These are phyloP conservation scores for Nicator chloris DNA, from an alignment of 2,113 vertebrate species.

Conservation along the genomic window DNA sequence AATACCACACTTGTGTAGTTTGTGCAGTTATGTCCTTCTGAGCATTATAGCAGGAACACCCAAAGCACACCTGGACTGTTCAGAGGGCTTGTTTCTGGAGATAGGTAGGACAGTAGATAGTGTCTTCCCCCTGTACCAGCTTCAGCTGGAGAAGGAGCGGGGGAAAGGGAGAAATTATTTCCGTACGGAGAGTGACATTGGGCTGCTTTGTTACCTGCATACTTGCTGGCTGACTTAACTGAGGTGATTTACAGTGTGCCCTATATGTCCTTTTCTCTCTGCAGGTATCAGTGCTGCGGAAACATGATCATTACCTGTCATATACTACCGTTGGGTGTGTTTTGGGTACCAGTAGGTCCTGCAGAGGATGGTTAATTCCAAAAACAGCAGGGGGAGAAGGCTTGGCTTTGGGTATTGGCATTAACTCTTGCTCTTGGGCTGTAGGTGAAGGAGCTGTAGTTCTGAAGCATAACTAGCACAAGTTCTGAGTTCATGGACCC, in stretches of 20 bases:
- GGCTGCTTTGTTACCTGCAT: not conserved
- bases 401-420: not conserved
- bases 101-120: rapidly evolving
- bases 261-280: not conserved
- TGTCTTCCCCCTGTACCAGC: rapidly evolving
- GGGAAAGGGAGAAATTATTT: rapidly evolving
- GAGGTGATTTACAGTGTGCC: rapidly evolving
- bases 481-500: not conserved
- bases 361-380: not conserved
- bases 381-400: not conserved
- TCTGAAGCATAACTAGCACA: not conserved
- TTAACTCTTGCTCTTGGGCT: not conserved
- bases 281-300: not conserved
- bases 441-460: not conserved
- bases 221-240: not conserved
- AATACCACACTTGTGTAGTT: rapidly evolving
- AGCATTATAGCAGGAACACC: not conserved
- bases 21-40: not conserved
- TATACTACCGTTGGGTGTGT: rapidly evolving
- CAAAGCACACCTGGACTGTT: not conserved
- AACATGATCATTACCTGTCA: not conserved
- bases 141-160: not conserved
- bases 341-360: not conserved
- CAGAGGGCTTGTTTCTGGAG: not conserved
- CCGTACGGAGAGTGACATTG: rapidly evolving